Percentiles rank a stretch among this genome's conserved stretches.
These are phyloP conservation scores for Bibio marci DNA, from an alignment of 2,888 invertebrate genomes.

Conservation along the genomic window DNA sequence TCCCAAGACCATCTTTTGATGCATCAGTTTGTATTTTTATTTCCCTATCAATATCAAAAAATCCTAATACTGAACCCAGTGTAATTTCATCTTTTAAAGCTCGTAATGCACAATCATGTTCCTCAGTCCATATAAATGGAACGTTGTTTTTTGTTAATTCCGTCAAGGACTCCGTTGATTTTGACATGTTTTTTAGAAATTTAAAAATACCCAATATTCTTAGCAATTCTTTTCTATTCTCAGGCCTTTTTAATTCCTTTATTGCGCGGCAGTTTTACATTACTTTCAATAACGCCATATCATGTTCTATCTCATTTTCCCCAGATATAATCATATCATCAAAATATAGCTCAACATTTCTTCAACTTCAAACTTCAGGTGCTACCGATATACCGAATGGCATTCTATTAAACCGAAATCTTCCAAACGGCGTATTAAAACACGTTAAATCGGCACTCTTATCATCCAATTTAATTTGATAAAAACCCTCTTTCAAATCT, in stretches of 20 bases:
- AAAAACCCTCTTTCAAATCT: slow-evolving; percentile 13
- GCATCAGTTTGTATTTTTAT: slow-evolving; percentile 10
- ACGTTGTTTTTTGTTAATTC: not conserved
- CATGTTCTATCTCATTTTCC: slow-evolving; percentile 9
- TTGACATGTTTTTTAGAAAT: slow-evolving; percentile 8
- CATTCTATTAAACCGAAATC: slow-evolving; percentile 15
- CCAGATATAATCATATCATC: slow-evolving; percentile 18
- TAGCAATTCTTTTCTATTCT: slow-evolving; percentile 7
- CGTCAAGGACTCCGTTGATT: not conserved
- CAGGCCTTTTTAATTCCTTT: slow-evolving; percentile 6
- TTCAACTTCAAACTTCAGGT: slow-evolving; percentile 20
- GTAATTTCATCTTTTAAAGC: too few species aligned
- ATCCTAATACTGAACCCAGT: too few species aligned
- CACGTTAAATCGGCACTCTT: slow-evolving; percentile 15
- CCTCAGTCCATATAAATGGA: not conserved
- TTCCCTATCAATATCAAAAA: slow-evolving; percentile 8
- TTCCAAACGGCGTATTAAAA: not conserved
- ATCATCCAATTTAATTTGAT: slow-evolving; percentile 11
- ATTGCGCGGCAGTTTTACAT: slow-evolving; percentile 12
- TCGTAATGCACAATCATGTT: too few species aligned
- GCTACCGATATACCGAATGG: slow-evolving; percentile 19
- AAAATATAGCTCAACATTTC: slow-evolving; percentile 18
- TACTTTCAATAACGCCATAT: slow-evolving; percentile 7
- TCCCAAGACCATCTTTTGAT: slow-evolving; percentile 10
- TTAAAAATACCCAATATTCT: slow-evolving; percentile 10